phyloP scores from a whole-genome alignment of 2,113 vertebrate genomes.

The Phrynosoma platyrhinos region DNA sequence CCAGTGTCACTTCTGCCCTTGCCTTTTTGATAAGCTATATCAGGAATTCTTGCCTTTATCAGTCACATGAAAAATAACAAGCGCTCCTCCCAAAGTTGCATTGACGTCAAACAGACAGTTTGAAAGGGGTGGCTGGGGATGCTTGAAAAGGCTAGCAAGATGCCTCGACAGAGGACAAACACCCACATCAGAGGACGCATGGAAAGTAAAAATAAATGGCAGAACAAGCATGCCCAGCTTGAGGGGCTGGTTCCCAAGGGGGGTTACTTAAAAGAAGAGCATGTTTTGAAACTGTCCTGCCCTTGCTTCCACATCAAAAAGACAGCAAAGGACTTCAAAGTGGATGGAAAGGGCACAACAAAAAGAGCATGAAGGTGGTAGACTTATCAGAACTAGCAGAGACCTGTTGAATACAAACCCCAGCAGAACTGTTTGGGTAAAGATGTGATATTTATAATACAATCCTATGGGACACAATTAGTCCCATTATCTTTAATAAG shows the following conservation, averaged over 20 bases:
- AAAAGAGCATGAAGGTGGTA: neutral
- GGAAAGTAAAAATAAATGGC: neutral
- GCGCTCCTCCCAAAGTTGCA: constrained; percentile 40
- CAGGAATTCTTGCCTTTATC: constrained; percentile 44
- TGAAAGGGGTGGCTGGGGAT: neutral
- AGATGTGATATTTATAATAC: neutral
- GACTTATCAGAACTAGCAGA: neutral
- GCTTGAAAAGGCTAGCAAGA: constrained; percentile 27
- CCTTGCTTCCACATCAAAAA: neutral
- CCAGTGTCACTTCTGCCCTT: constrained; percentile 28
- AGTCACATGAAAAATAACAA: constrained; percentile 55
- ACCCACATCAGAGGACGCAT: constrained; percentile 42
- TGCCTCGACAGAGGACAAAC: neutral
- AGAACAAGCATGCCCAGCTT: neutral
- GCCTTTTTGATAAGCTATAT: constrained; percentile 36
- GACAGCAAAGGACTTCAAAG: neutral
- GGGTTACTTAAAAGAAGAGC: constrained; percentile 5
- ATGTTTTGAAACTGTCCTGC: neutral
- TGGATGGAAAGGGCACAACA: neutral
- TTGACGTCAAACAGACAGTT: constrained; percentile 48
- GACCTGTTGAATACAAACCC: neutral
- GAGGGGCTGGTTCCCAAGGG: neutral
- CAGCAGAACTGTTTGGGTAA: neutral
- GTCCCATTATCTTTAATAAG: neutral
- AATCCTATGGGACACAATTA: neutral